A percentile compares a stretch with the other conserved stretches of the same genome.
phyloP scores from a whole-genome alignment of 2,797 vertebrate genomes.

The Bucorvus abyssinicus region DNA sequence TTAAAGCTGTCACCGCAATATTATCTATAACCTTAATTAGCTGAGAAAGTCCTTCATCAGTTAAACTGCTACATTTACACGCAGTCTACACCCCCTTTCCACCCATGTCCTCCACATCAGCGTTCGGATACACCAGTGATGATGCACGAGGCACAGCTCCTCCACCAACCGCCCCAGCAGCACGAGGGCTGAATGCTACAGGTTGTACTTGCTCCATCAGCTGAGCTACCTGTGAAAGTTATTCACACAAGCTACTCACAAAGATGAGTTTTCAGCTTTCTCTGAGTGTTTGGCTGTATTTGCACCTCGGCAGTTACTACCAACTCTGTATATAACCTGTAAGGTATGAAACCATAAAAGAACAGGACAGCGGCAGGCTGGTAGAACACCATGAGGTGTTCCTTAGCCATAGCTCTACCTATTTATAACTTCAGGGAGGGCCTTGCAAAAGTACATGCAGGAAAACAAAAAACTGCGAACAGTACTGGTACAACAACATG shows the following conservation, averaged over 20 bases:
- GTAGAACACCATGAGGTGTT: background rate
- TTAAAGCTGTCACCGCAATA: constrained; percentile 68
- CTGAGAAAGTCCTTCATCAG: constrained; percentile 4
- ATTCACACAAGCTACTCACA: background rate
- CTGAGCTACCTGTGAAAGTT: background rate
- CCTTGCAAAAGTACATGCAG: background rate
- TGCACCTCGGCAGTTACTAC: background rate
- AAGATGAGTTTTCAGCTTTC: background rate
- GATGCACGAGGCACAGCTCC: background rate
- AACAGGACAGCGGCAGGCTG: background rate
- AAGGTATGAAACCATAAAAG: background rate
- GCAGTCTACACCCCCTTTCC: background rate
- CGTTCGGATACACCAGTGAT: rapidly evolving
- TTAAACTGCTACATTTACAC: background rate
- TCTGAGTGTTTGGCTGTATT: background rate
- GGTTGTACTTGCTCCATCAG: background rate
- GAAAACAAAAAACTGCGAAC: background rate
- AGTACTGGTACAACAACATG: background rate
- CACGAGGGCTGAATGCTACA: background rate
- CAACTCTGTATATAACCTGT: background rate
- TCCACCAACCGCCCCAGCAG: rapidly evolving
- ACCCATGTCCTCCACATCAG: background rate
- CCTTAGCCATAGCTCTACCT: background rate
- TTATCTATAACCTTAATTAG: constrained; percentile 64
- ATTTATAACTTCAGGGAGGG: background rate